These are phyloP conservation scores for Acromyrmex echinatior DNA, from an alignment of 1,140 invertebrate species.

Conservation along the genomic window DNA sequence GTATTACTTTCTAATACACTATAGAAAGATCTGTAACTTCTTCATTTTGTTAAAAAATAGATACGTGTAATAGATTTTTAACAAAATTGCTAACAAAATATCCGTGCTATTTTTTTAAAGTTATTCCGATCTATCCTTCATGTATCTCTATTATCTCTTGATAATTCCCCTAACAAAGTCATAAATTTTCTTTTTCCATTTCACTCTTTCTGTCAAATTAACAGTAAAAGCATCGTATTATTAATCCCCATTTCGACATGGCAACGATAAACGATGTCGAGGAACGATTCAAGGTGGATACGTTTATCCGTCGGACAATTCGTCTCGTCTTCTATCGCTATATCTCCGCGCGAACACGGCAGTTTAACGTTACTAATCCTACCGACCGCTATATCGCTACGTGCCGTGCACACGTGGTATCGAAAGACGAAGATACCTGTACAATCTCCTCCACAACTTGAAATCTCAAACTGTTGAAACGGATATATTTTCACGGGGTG, in stretches of 20 bases:
- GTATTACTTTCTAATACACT: too few relatives aligned
- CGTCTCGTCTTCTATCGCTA: constrained; percentile 13
- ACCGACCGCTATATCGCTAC: constrained; percentile 53
- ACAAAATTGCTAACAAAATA: neutral
- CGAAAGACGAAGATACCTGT: constrained; percentile 22
- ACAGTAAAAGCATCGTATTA: neutral
- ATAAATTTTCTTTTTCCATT: neutral
- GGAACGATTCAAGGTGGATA: neutral
- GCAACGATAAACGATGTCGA: neutral
- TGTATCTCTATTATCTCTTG: neutral
- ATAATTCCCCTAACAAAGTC: neutral
- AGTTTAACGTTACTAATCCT: constrained; percentile 81
- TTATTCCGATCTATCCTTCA: too few relatives aligned
- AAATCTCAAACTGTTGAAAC: constrained; percentile 84
- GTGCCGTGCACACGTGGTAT: constrained; percentile 25
- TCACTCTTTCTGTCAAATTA: neutral
- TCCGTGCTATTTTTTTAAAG: neutral
- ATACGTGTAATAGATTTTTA: too few relatives aligned
- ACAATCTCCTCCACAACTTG: constrained; percentile 39
- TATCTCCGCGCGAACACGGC: constrained; percentile 26
- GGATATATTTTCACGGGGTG: constrained; percentile 87
- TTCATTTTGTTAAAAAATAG: too few relatives aligned
- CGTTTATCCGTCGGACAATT: constrained; percentile 34
- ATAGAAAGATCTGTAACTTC: too few relatives aligned
- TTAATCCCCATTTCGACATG: neutral